phyloP scores from a whole-genome alignment of 2,113 vertebrate species.

The Centropus unirufus region DNA sequence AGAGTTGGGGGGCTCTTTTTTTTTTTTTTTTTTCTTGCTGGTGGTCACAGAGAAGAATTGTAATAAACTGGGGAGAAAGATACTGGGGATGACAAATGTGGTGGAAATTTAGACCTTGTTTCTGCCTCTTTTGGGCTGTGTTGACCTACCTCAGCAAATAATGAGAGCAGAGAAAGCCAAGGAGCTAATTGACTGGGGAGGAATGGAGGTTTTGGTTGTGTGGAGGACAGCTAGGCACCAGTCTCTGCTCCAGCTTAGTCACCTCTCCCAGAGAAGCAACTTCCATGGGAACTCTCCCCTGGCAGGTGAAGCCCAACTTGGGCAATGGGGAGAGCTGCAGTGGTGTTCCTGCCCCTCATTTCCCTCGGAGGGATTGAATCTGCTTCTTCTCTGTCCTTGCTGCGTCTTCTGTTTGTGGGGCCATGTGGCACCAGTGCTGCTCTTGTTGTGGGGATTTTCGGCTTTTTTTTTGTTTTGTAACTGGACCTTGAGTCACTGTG shows the following conservation, averaged over 20 bases:
- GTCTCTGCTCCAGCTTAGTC: not conserved
- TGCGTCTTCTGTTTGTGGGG: not conserved
- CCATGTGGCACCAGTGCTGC: not conserved
- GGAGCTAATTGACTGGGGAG: not conserved
- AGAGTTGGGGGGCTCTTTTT: not conserved
- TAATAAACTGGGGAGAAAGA: not conserved
- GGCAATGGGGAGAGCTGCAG: not conserved
- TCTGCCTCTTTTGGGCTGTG: not conserved
- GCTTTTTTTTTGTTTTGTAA: not conserved
- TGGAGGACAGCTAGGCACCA: rapidly evolving
- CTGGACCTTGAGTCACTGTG: not conserved
- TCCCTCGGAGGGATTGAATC: not conserved
- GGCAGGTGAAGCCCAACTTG: rapidly evolving
- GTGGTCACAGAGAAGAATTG: not conserved
- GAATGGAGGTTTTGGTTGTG: rapidly evolving
- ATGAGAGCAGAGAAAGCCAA: not conserved
- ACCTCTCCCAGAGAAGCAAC: not conserved
- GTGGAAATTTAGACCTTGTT: not conserved
- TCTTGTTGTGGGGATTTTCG: not conserved
- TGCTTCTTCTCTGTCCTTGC: not conserved
- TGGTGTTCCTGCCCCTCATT: rapidly evolving
- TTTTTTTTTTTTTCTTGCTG: not conserved
- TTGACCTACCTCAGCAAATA: too few species aligned
- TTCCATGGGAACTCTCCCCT: not conserved
- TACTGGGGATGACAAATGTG: rapidly evolving